Percentiles rank a stretch among this genome's conserved stretches.
Conservation (phyloP, 2,888 invertebrate species). For the Spilarctia lutea region DNA sequence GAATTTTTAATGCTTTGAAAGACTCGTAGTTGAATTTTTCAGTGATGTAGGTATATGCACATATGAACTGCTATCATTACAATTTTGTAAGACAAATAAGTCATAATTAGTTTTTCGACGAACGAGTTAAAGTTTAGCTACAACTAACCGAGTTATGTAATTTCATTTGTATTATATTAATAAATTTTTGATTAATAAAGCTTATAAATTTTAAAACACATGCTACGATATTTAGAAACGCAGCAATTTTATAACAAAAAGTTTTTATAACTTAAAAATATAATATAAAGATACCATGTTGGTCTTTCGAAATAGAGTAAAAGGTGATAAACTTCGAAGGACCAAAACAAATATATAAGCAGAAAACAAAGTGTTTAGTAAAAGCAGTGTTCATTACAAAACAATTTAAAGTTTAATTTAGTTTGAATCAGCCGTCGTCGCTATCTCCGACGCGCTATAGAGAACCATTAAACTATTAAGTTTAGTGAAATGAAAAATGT, state of each 20-base stretch:
- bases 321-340: neutral
- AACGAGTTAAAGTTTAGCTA: too few relatives aligned
- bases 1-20: neutral
- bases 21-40: neutral
- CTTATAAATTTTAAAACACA: too few relatives aligned
- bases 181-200: too few relatives aligned
- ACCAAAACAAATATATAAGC: slow-evolving; percentile 28
- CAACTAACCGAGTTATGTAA: too few relatives aligned
- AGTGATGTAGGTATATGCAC: neutral
- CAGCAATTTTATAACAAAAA: too few relatives aligned
- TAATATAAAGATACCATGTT: neutral
- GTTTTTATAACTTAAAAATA: too few relatives aligned
- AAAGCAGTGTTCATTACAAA: slow-evolving; percentile 37
- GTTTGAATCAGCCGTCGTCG: slow-evolving; percentile 34
- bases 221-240: too few relatives aligned
- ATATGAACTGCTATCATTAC: neutral
- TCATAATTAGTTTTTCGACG: neutral
- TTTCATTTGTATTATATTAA: too few relatives aligned
- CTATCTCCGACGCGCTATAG: slow-evolving; percentile 21
- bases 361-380: slow-evolving; percentile 28
- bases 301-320: neutral
- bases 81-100: neutral
- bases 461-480: slow-evolving; percentile 28
- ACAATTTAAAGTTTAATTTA: slow-evolving; percentile 46
- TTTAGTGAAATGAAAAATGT: slow-evolving; percentile 26